Conservation (phyloP, 2,113 vertebrate genomes). For the Tenrec ecaudatus region DNA sequence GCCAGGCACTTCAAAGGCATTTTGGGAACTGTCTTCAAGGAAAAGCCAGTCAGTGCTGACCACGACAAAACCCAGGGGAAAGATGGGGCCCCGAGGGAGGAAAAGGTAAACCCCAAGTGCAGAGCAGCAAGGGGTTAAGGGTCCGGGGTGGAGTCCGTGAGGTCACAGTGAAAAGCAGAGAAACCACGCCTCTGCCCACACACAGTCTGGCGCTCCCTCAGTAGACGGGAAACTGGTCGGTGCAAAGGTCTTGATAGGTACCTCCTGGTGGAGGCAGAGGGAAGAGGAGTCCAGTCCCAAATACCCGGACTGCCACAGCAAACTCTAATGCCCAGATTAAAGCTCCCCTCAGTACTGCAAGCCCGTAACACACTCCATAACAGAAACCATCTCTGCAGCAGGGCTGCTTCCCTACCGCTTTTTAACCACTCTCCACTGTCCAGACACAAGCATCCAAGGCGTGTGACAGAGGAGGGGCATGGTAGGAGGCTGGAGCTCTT, state of each 20-base stretch:
- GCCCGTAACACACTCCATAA: background rate
- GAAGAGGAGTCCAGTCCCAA: background rate
- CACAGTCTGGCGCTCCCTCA: background rate
- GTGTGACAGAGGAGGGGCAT: background rate
- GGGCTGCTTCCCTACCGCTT: background rate
- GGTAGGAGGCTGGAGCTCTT: background rate
- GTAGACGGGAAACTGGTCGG: background rate
- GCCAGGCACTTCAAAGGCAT: background rate
- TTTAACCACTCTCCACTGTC: background rate
- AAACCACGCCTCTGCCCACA: background rate
- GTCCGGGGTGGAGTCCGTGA: background rate
- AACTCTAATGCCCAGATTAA: background rate
- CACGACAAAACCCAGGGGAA: background rate
- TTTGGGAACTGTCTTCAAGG: constrained; percentile 36
- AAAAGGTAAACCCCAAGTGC: background rate
- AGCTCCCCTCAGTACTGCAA: background rate
- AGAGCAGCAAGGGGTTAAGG: background rate
- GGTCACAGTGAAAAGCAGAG: background rate
- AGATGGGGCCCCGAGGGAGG: background rate
- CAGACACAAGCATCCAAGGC: background rate
- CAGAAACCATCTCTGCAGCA: background rate
- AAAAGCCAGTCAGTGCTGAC: constrained; percentile 25
- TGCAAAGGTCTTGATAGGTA: background rate
- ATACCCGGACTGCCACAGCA: background rate
- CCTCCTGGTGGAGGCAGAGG: background rate